phyloP scores from a whole-genome alignment of 2,888 invertebrate genomes.

The Chymomyza amoena region DNA sequence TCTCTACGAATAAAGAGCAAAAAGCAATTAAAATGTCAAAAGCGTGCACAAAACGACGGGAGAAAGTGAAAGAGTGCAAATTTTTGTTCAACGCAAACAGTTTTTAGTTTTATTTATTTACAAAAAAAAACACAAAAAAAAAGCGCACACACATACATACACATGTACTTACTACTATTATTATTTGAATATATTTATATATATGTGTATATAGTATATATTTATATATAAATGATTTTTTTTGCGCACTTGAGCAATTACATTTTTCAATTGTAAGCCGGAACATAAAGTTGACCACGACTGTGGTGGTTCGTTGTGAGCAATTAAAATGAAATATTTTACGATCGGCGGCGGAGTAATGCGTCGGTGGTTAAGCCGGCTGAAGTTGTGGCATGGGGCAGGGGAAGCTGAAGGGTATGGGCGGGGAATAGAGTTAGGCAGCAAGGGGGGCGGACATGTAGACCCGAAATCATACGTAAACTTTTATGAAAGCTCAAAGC shows the following conservation, averaged over 20 bases:
- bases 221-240: conserved; percentile 4
- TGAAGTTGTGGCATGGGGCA: background rate
- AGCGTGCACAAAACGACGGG: conserved; percentile 65
- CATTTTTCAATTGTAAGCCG: conserved; percentile 7
- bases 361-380: background rate
- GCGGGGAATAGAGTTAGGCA: background rate
- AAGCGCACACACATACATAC: background rate
- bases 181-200: conserved; percentile 10
- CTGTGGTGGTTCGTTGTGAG: background rate
- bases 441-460: no score
- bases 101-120: conserved; percentile 24
- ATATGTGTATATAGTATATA: background rate
- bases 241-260: conserved; percentile 51
- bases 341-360: background rate
- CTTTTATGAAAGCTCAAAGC: no score
- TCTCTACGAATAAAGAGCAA: conserved; percentile 54
- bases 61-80: conserved; percentile 71
- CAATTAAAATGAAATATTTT: background rate
- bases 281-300: background rate
- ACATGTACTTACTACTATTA: conserved; percentile 21
- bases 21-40: conserved; percentile 73
- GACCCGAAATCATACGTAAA: no score
- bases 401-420: background rate
- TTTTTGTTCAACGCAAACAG: conserved; percentile 39
- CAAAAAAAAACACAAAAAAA: no score